These are phyloP conservation scores for Chelonoidis abingdonii DNA, from an alignment of 2,113 vertebrate genomes.

Conservation along the genomic window DNA sequence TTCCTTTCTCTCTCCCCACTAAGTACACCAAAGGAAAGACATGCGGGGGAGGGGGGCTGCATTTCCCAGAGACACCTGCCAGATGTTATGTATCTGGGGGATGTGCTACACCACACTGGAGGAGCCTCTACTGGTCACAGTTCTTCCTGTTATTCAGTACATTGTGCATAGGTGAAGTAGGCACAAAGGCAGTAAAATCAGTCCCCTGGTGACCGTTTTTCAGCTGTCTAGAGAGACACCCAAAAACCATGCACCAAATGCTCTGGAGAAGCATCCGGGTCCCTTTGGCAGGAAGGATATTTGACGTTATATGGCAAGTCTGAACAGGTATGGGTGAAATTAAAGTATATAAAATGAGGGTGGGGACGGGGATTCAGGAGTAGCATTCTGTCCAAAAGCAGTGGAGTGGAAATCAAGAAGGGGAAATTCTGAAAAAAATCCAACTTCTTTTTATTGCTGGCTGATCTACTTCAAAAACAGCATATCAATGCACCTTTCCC, in stretches of 20 bases:
- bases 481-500: neutral
- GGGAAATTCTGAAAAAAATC: neutral
- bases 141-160: neutral
- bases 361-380: neutral
- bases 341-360: neutral
- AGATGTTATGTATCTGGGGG: neutral
- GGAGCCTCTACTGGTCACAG: neutral
- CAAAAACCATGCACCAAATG: neutral
- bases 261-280: neutral
- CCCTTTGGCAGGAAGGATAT: neutral
- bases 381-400: neutral
- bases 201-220: neutral
- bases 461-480: neutral
- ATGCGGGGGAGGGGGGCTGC: neutral
- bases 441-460: neutral
- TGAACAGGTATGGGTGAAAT: neutral
- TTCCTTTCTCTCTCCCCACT: neutral
- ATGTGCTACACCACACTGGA: rapidly evolving
- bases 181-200: neutral
- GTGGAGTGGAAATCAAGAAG: neutral
- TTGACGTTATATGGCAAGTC: neutral
- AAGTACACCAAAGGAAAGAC: neutral
- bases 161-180: neutral
- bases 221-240: neutral
- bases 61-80: neutral